Conservation (phyloP, 2,113 vertebrate genomes). For the Lynx canadensis region DNA sequence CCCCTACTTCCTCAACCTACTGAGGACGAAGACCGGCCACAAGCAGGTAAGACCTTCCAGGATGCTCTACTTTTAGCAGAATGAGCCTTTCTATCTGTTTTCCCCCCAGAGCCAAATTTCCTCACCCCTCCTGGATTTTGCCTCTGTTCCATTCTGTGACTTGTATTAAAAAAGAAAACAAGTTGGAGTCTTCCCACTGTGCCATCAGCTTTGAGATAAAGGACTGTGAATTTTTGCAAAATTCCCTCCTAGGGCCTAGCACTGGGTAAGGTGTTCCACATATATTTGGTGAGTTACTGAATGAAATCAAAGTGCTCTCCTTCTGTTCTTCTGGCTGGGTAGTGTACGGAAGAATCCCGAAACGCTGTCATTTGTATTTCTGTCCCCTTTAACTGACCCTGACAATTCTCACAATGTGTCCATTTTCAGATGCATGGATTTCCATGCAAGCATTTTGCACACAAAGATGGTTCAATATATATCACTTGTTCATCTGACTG, state of each 20-base stretch:
- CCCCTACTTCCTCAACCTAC: background rate
- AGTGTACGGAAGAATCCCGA: background rate
- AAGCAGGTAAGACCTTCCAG: background rate
- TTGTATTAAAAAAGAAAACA: background rate
- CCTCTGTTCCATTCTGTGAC: background rate
- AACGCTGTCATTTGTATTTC: background rate
- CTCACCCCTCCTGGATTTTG: background rate
- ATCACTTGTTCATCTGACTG: background rate
- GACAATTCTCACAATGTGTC: background rate
- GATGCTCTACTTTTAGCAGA: background rate
- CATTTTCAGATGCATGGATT: background rate
- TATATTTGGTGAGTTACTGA: conserved; percentile 22
- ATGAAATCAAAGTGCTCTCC: background rate
- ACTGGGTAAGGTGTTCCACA: background rate
- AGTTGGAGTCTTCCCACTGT: background rate
- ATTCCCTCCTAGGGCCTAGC: background rate
- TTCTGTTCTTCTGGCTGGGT: background rate
- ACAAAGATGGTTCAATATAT: background rate
- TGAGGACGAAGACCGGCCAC: background rate
- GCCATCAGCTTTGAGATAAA: conserved; percentile 13
- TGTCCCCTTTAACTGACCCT: conserved; percentile 12
- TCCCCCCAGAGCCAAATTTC: background rate
- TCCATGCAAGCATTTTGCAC: background rate
- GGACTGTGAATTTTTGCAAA: background rate
- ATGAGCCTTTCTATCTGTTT: background rate